Evolutionary conservation across 2,113 vertebrate species (phyloP).

Genomic region (Otolemur garnettii): DNA sequence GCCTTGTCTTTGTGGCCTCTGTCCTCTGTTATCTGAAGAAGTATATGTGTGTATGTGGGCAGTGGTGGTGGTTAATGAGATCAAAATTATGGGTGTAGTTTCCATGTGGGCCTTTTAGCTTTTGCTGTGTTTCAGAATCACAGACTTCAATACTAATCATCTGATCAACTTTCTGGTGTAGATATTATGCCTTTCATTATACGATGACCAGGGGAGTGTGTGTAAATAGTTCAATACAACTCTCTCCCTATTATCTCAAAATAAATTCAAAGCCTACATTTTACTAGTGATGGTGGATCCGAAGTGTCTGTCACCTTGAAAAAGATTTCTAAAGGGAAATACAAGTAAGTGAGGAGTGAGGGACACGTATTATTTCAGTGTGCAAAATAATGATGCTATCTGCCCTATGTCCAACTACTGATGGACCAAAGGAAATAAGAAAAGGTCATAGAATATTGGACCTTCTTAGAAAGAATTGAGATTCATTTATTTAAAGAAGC

Average conservation of each 20-base stretch:
- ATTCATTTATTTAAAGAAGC: conserved; percentile 42
- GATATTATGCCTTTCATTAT: not conserved
- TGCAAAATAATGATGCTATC: not conserved
- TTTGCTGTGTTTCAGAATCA: conserved; percentile 9
- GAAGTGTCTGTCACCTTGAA: not conserved
- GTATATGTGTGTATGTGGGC: not conserved
- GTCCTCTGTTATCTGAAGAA: not conserved
- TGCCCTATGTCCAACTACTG: not conserved
- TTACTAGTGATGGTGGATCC: not conserved
- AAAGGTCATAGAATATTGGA: not conserved
- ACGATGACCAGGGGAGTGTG: not conserved
- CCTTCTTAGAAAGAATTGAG: conserved; percentile 4
- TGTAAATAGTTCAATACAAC: not conserved
- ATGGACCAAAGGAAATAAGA: not conserved
- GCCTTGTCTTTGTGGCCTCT: not conserved
- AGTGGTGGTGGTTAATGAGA: not conserved
- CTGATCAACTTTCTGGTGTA: not conserved
- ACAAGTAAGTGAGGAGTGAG: not conserved
- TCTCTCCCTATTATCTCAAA: not conserved
- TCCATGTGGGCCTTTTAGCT: not conserved
- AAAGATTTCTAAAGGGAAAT: conserved; percentile 23
- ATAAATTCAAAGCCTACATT: not conserved
- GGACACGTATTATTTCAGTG: conserved; percentile 2
- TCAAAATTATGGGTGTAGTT: not conserved
- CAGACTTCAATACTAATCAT: not conserved